Evolutionary conservation across 2,113 vertebrate genomes (phyloP).

Genomic region (Eurypyga helias): DNA sequence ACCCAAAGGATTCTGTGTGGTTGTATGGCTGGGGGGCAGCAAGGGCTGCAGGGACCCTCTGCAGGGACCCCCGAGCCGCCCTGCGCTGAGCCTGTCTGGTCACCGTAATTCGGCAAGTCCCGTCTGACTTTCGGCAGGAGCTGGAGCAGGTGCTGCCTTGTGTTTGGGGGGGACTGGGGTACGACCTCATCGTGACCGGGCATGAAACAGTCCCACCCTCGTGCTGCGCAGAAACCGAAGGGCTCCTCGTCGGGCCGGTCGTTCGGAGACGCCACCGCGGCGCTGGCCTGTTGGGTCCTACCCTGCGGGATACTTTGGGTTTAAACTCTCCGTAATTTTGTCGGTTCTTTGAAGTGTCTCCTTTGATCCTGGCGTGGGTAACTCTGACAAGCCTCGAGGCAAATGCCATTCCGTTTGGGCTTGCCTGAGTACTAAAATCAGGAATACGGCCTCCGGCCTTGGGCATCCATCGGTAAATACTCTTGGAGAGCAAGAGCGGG

Average conservation of each 20-base stretch:
- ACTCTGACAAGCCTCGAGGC: background rate
- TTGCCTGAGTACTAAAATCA: too few relatives aligned
- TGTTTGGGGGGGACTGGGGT: background rate
- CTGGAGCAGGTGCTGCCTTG: background rate
- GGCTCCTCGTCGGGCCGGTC: background rate
- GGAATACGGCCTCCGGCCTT: background rate
- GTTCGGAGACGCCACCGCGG: background rate
- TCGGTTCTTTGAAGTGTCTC: background rate
- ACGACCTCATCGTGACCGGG: too few relatives aligned
- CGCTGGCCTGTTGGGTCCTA: fast-evolving
- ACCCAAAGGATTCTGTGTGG: background rate
- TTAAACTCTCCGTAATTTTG: background rate
- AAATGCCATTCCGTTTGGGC: background rate
- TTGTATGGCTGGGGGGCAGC: too few relatives aligned
- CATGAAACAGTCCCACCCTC: too few relatives aligned
- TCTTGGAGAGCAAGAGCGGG: background rate
- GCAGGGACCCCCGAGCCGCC: background rate
- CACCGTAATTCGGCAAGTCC: background rate
- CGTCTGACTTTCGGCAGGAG: background rate
- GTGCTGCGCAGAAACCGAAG: too few relatives aligned
- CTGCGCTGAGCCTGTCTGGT: too few relatives aligned
- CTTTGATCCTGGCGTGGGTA: background rate
- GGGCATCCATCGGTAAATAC: background rate
- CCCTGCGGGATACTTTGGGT: background rate
- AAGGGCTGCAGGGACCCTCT: too few relatives aligned